Conservation (phyloP, 2,113 vertebrate genomes). For the Brachypodius melanocephalos region DNA sequence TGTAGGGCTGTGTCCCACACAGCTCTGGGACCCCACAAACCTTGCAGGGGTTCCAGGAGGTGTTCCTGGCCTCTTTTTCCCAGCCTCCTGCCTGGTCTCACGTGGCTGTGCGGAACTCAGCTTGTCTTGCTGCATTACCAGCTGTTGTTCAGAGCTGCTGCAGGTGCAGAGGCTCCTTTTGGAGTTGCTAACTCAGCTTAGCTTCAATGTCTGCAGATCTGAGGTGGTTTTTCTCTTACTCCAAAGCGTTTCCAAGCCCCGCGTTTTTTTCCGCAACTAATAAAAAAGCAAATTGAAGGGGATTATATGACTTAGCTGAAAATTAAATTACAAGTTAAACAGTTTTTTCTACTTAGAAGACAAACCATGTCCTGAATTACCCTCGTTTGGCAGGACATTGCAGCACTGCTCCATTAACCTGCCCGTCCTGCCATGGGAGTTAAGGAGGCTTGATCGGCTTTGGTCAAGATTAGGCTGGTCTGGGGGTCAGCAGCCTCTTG, state of each 20-base stretch:
- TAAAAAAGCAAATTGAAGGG: background rate
- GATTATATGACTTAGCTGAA: background rate
- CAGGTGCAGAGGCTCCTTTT: background rate
- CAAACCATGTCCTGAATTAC: background rate
- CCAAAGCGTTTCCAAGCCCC: background rate
- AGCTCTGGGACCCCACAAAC: background rate
- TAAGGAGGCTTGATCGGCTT: background rate
- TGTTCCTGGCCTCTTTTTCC: accelerated
- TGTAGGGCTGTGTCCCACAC: accelerated
- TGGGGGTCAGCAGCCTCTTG: background rate
- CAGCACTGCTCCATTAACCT: background rate
- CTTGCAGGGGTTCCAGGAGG: accelerated
- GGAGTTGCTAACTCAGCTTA: background rate
- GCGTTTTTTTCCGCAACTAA: background rate
- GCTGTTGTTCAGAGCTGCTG: background rate
- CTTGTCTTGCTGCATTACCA: background rate
- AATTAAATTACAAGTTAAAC: background rate
- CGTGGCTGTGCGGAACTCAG: accelerated
- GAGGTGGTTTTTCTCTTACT: background rate
- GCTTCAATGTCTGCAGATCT: background rate
- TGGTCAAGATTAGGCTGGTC: background rate
- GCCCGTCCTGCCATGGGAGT: accelerated
- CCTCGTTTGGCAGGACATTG: background rate
- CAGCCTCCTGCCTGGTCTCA: accelerated
- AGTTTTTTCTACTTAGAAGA: background rate